Base-by-base conservation (phyloP, 2,797 vertebrate genomes). In the Dendrocincla fuliginosa region DNA sequence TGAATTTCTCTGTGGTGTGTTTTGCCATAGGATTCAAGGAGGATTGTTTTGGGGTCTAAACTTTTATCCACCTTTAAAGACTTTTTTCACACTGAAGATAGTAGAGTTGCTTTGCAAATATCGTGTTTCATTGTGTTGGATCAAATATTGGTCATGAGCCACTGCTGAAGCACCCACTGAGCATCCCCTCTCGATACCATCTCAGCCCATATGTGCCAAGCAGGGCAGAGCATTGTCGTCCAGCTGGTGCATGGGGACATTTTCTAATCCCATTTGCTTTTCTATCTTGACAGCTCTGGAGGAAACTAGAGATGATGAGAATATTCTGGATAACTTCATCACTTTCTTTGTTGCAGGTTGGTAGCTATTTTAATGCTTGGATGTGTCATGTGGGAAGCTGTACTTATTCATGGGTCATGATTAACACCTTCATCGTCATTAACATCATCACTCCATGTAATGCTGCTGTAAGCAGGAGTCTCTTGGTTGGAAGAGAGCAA, bases 281-380 rank as follows among this genome's bases (percentile, higher is more conserved):
- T 69, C 35, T 76, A 8, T 89, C 69, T 91, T 93, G 80, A 28
- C 96, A 99, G 99, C 98, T 81, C 96, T 98, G 82, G 98, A 97
- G 55, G 96, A 93, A 33, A 97, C 97, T 15, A 96, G 96, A 87
- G 98, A 99, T 4, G 98, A 99, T 25, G 98, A 99, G 96, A 90
- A 97, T 11, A 98, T 99, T 97, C 57, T 99, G 95, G 99, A 99
- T 97, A 99, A 99, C 81, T 99, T 99, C 25, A 94, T 99, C 64
- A 99, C 99, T 19, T 99, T 99, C 97, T 99, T 99, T 95, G 98
- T 99, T 42, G 99, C 98, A 0, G 99, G 99, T 99, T 61, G 77
- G 99, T 98, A 92, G 32, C 75, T 80, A 9, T 70, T 28, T 67
- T 14, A 41, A 35, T 5, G 2, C n/a, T 93, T 82, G 20, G 11